Conservation (phyloP, 2,113 vertebrate species). For the Pholis gunnellus region DNA sequence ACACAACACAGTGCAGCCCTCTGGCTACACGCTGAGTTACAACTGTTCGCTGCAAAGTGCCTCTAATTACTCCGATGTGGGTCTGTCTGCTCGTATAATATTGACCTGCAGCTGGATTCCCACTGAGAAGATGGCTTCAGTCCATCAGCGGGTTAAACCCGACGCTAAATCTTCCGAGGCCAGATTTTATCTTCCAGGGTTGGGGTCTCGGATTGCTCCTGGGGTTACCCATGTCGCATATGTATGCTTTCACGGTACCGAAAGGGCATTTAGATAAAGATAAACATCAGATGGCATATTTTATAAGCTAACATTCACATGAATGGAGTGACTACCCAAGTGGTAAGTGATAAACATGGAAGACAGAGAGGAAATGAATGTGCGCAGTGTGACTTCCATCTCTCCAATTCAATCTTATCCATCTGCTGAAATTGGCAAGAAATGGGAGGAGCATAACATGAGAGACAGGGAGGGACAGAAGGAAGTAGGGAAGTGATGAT, state of each 20-base stretch:
- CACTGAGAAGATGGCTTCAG: constrained; percentile 44
- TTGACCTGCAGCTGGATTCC: constrained; percentile 46
- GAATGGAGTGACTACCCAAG: neutral
- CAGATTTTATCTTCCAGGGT: constrained; percentile 40
- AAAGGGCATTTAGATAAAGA: neutral
- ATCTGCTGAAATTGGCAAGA: constrained; percentile 28
- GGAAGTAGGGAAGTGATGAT: constrained; percentile 16
- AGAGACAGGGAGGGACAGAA: neutral
- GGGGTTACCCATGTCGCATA: constrained; percentile 8
- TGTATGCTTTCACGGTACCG: neutral
- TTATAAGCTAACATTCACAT: constrained; percentile 21
- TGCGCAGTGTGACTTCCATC: constrained; percentile 6
- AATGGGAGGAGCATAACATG: constrained; percentile 21
- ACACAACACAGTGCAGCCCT: constrained; percentile 52
- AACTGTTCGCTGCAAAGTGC: constrained; percentile 57
- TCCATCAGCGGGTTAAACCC: constrained; percentile 67
- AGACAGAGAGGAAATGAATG: constrained; percentile 1
- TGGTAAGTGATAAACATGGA: constrained; percentile 26
- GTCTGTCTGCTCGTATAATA: constrained; percentile 64
- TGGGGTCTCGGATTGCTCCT: constrained; percentile 12
- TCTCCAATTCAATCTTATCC: constrained; percentile 18
- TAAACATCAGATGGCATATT: constrained; percentile 7
- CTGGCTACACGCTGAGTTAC: constrained; percentile 46
- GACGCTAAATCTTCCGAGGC: constrained; percentile 50
- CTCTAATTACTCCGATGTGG: constrained; percentile 70